phyloP scores from a whole-genome alignment of 2,888 invertebrate species.

The Nomada goodeniana region DNA sequence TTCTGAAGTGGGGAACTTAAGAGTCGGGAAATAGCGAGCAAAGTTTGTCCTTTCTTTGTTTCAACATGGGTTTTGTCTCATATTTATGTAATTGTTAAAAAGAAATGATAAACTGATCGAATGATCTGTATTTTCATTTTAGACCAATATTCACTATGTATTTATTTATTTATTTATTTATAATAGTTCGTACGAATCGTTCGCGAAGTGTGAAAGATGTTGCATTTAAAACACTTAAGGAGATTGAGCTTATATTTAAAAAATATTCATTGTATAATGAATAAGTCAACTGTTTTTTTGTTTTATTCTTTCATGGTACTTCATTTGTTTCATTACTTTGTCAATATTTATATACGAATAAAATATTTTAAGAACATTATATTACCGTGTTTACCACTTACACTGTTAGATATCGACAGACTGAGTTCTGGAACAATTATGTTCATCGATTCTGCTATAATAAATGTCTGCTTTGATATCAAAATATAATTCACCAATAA shows the following conservation, averaged over 20 bases:
- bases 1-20: neutral
- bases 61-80: neutral
- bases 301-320: constrained; percentile 13
- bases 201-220: constrained; percentile 49
- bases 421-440: too few relatives aligned
- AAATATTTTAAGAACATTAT: constrained; percentile 22
- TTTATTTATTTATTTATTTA: constrained; percentile 65
- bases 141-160: constrained; percentile 48
- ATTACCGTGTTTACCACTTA: neutral
- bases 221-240: constrained; percentile 13
- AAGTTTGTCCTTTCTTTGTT: constrained; percentile 5
- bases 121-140: constrained; percentile 30
- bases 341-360: constrained; percentile 23
- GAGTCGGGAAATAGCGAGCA: constrained; percentile 4
- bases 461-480: too few relatives aligned
- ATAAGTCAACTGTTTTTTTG: constrained; percentile 6
- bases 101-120: neutral
- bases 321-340: constrained; percentile 4
- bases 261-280: neutral
- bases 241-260: constrained; percentile 35
- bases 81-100: neutral
- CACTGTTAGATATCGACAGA: too few relatives aligned
- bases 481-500: too few relatives aligned
- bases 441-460: too few relatives aligned
- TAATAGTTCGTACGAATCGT: constrained; percentile 33